Evolutionary conservation across 2,888 invertebrate genomes (phyloP).

Genomic region (Venusia cambrica): DNA sequence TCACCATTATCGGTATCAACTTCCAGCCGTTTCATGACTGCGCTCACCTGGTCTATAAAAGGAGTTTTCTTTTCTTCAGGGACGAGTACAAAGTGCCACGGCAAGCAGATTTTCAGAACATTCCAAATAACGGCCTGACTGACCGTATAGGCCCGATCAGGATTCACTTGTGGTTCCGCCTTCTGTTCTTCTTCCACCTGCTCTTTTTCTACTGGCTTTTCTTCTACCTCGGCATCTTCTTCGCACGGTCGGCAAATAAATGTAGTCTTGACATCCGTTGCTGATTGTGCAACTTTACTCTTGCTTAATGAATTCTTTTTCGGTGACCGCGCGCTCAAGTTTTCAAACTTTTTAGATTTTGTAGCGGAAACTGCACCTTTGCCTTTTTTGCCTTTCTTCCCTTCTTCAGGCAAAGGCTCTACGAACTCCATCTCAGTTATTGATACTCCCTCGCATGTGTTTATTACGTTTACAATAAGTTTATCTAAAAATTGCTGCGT

Average conservation of each 20-base stretch:
- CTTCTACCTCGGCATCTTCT: constrained; percentile 42
- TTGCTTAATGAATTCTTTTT: constrained; percentile 40
- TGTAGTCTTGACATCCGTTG: constrained; percentile 49
- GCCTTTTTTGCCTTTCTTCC: constrained; percentile 53
- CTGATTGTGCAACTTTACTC: constrained; percentile 47
- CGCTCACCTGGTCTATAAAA: constrained; percentile 47
- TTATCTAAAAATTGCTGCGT: constrained; percentile 52
- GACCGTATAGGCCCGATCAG: constrained; percentile 55
- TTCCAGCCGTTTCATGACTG: constrained; percentile 49
- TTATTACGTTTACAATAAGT: constrained; percentile 51
- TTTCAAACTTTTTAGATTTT: constrained; percentile 45
- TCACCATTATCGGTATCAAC: constrained; percentile 60
- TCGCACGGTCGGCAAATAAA: constrained; percentile 64
- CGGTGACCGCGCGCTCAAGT: constrained; percentile 48
- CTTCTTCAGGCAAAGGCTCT: constrained; percentile 41
- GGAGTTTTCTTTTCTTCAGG: constrained; percentile 52
- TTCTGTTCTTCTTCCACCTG: constrained; percentile 49
- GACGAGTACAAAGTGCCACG: constrained; percentile 62
- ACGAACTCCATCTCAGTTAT: constrained; percentile 56
- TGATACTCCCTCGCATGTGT: constrained; percentile 58
- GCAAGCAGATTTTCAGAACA: constrained; percentile 59
- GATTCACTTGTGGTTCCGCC: constrained; percentile 45
- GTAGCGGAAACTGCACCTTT: constrained; percentile 32
- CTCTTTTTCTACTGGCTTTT: constrained; percentile 43
- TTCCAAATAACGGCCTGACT: constrained; percentile 65